Evolutionary conservation across 2,888 invertebrate species (phyloP), one percentile per base, ranked within the genome.

Genomic region (Lycocerus yunnanus): DNA sequence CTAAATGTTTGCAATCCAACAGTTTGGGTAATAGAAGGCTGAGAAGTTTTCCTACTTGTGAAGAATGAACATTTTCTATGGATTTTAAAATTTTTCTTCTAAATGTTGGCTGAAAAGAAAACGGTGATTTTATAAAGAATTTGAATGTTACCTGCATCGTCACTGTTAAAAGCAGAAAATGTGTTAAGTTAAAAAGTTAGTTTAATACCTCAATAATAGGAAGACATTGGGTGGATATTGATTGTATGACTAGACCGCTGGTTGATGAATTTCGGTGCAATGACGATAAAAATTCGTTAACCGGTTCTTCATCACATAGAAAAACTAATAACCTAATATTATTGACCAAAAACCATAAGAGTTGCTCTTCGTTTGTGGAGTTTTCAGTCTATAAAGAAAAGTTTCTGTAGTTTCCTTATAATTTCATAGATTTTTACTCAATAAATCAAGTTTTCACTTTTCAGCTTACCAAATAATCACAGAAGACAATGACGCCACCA

Each of bases 331-430:
- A 90, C 79, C 91, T 90, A 0, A 93, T 91, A 76, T 94, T 91
- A 83, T 93, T 93, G 10, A 92, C 91, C n/a, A 96, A 86, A 10
- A 95, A 87, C 94, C 94, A 95, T 0, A 92, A 91, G 72, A 95
- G 87, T 79, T 93, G 92, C 21, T 94, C 93, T 0, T 91, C 92
- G 85, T 94, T 93, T 59, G 89, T 89, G 15, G 93, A 87, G 16
- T 94, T 94, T 83, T 93, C 92, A 77, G 91, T 89, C 92, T 92
- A 84, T 70, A 43, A 24, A 24, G 2, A 24, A 10, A n/a, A n/a
- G n/a, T n/a, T n/a, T n/a, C n/a, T n/a, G n/a, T n/a, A n/a, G n/a
- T n/a, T n/a, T n/a, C n/a, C n/a, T n/a, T n/a, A n/a, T n/a, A n/a
- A n/a, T n/a, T n/a, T n/a, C n/a, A n/a, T n/a, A n/a, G n/a, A n/a